Base-by-base conservation (phyloP, 2,888 invertebrate genomes). In the Polylopha cassiicola region DNA sequence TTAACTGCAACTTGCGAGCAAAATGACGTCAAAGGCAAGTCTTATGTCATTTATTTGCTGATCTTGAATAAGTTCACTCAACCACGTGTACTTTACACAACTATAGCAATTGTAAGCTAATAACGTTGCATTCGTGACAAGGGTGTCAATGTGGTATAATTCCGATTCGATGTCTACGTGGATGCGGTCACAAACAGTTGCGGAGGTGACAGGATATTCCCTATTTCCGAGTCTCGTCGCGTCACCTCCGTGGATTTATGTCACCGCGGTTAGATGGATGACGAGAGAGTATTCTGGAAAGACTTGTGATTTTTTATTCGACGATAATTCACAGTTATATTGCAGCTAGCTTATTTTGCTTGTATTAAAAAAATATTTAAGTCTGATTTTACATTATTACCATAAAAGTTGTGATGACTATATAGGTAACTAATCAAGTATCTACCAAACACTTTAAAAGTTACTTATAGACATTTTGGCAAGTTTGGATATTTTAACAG, bases 171-270 rank as follows among this genome's bases (percentile, higher is more conserved):
- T n/a, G n/a, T n/a, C 50, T 60, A 61, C 61, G 59, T 58, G 63
- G 58, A 51, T 39, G 54, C 48, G 52, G 60, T 67, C 69, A 68
- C 73, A 73, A 73, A 69, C 65, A 63, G 58, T 54, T 53, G 51
- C 56, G 50, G 52, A 47, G 51, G 50, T 50, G 51, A 50, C 56
- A 68, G 73, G 76, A 76, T 73, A 74, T 73, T 70, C 69, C 65
- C 73, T 70, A 75, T 76, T 71, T 74, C 73, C 76, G 57, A 51
- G 58, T 55, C 60, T 53, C 53, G 48, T 50, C 50, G 53, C 58
- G 55, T 54, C 55, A 61, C 58, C 49, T 58, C 56, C 26, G 47
- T 55, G 60, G 65, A 61, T 58, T 66, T 59, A 57, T 54, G 64
- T 57, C 63, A 61, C 57, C 50, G 54, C 50, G 57, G 34, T 28